Base-by-base conservation (phyloP, 2,113 vertebrate species). In the Saccopteryx bilineata region DNA sequence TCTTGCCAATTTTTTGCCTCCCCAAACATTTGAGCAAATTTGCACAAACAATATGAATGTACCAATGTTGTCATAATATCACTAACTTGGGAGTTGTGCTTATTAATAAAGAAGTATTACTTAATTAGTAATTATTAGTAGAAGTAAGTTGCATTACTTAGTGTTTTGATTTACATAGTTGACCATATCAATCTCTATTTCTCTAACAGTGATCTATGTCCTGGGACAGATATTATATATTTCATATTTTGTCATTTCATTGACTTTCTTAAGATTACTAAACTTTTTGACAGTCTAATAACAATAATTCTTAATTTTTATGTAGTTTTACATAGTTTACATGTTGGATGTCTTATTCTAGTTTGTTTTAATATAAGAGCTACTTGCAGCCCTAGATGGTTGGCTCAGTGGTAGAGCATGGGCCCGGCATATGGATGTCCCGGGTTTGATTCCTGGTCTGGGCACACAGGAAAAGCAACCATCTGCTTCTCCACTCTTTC, bases 301-400 rank as follows among this genome's bases (percentile, higher is more conserved):
- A 81, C 31, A 84, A 86, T 85, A 84, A 74, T 90, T n/a, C 72
- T 92, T 93, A 90, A 78, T 48, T 87, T 85, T 46, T 87, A 39
- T 90, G 28, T 11, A 88, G 14, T 93, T 85, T 97, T 87, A 91
- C 50, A 54, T 76, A 88, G 23, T n/a, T 95, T 80, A 31, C 63
- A 83, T 28, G 18, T 84, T 80, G 71, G n/a, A 31, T 76, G 14
- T 92, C n/a, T 72, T 90, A 56, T 80, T 18, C 48, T 91, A 33
- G 31, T 69, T 93, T 85, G 24, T 93, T 91, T 63, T 86, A 76
- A 26, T 87, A 26, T 92, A 61, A 92, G 69, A 85, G 24, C 33
- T 71, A 54, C 60, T 87, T 39, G 39, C 39, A 39, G 39, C 39
- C 39, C 39, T 39, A 39, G 39, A 39, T 3, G 39, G 39, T 39